Conservation (phyloP, 2,888 invertebrate genomes). For the Gymnocheta viridis region DNA sequence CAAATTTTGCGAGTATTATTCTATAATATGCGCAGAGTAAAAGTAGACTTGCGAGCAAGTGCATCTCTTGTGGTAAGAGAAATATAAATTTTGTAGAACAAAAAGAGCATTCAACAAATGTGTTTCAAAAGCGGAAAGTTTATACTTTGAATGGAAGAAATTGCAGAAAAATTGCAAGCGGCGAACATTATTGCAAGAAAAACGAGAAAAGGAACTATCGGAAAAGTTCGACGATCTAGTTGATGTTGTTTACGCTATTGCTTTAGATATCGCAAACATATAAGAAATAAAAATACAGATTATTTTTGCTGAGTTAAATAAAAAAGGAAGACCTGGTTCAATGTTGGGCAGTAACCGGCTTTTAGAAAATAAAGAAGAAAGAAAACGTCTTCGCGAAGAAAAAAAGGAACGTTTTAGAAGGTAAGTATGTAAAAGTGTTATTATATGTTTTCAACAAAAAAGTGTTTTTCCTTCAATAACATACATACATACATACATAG, state of each 20-base stretch:
- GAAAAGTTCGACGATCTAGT: no score
- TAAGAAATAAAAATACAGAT: no score
- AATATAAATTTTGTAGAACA: not conserved
- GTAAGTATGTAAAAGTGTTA: not conserved
- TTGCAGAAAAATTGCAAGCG: not conserved
- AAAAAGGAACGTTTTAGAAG: not conserved
- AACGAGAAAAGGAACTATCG: not conserved
- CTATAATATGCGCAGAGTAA: not conserved
- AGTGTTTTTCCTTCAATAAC: not conserved
- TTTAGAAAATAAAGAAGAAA: not conserved
- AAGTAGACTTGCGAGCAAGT: not conserved
- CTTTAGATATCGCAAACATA: no score
- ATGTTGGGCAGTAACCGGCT: not conserved
- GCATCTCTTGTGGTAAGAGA: not conserved
- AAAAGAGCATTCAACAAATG: conserved; percentile 13
- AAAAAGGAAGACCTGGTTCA: not conserved
- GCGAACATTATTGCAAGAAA: not conserved
- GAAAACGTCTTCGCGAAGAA: not conserved
- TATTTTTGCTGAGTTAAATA: no score
- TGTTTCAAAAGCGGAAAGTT: no score
- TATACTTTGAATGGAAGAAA: no score
- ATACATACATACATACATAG: not conserved
- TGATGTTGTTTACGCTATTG: no score
- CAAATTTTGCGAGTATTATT: not conserved
- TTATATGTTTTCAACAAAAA: not conserved